Evolutionary conservation across 2,113 vertebrate genomes (phyloP).

Genomic region (Cyphomyrus plagiostoma): DNA sequence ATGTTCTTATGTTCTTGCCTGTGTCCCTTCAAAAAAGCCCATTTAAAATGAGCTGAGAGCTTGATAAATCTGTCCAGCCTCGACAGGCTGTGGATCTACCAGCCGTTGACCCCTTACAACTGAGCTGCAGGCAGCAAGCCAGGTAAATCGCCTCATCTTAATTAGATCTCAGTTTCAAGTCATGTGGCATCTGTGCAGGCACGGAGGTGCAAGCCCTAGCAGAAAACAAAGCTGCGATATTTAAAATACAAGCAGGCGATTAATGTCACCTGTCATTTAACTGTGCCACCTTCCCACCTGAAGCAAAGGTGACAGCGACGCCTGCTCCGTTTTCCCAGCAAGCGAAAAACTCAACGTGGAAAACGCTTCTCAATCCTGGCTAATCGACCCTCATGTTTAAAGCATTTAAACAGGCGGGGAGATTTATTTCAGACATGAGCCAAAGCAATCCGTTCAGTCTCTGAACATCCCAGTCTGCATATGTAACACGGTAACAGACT

Average conservation of each 20-base stretch:
- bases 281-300: not conserved
- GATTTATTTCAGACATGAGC: not conserved
- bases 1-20: not conserved
- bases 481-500: not conserved
- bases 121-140: not conserved
- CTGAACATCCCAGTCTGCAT: not conserved
- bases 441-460: not conserved
- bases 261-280: not conserved
- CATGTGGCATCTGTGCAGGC: not conserved
- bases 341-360: not conserved
- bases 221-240: not conserved
- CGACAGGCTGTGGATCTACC: not conserved
- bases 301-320: not conserved
- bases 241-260: not conserved
- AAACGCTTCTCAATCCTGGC: not conserved
- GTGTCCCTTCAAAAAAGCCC: not conserved
- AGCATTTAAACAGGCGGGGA: not conserved
- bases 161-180: not conserved
- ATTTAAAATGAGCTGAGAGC: not conserved
- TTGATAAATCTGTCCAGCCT: not conserved
- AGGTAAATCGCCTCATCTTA: not conserved
- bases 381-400: not conserved
- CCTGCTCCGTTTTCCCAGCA: not conserved
- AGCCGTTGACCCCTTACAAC: not conserved
- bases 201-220: not conserved